Base-by-base conservation (phyloP, 2,113 vertebrate species). In the Donacobius atricapilla region DNA sequence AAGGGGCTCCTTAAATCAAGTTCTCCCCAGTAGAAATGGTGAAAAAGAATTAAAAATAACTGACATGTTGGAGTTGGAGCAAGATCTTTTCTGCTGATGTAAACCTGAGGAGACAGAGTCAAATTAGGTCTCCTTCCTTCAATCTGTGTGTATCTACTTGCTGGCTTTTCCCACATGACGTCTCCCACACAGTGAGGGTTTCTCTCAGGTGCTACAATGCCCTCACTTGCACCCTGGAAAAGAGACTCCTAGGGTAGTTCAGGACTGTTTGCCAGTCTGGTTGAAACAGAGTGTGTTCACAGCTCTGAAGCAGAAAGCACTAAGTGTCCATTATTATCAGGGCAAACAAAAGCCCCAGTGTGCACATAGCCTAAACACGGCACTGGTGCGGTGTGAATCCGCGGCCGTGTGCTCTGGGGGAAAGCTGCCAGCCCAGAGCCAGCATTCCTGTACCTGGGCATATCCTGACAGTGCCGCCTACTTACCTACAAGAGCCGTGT, bases 271-370 rank as follows among this genome's bases (percentile, higher is more conserved):
- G 88, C 6, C 6, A 50, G 47, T 65, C 71, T 54, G 81, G 31
- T 50, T 45, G 85, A 94, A 91, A 82, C 72, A 39, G 87, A 87
- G 80, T 70, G 81, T 57, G 66, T 82, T 75, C 5, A 10, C 37
- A 79, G 85, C 51, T 42, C 53, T 63, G 85, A 63, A 94, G 93
- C 45, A 90, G 94, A 73, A 63, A 96, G 63, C 89, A 94, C 71
- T 58, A 91, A 83, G 78, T 91, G 82, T 80, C 94, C 84, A 91
- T 96, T 96, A 94, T 90, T 96, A 94, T 90, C 65, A 39, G 75
- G 63, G 63, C 85, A 90, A 80, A 96, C 96, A 97, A 97, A 97
- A 96, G 94, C 82, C 47, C 65, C 44, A 96, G 86, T 95, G 93
- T 96, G 89, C 47, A 33, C 2, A 1, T 39, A 90, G 90, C 90